Base-by-base conservation (phyloP, 2,888 invertebrate genomes). In the Cheilosia scutellata region DNA sequence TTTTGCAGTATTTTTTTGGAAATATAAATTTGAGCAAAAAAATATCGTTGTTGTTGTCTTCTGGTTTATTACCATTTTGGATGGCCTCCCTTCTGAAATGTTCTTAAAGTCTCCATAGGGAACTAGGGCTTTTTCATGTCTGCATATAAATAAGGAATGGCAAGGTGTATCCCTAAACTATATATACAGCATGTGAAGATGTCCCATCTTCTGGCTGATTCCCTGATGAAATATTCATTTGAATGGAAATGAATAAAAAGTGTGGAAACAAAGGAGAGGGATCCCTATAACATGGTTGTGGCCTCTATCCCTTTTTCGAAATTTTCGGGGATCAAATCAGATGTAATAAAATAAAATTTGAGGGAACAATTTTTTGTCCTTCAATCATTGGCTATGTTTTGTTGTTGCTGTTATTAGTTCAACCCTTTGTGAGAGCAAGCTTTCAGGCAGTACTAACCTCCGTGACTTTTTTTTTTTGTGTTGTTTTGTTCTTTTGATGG, bases 181-280 rank as follows among this genome's bases (percentile, higher is more conserved):
- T 11, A 58, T 7, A 4, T 33, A 55, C 68, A 40, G 47, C 63
- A 68, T 78, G 68, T 53, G 68, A 40, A 57, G 37, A 62, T 63
- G 68, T 57, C 55, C 58, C 51, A 51, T 78, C 62, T 63, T 49
- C 27, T 37, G 29, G 40, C 33, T 57, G 74, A 83, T 37, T 80
- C 53, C 53, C 80, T 80, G 66, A 84, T 84, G 75, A 84, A 84
- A 84, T 75, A 84, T 84, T 84, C 84, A 84, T 84, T 83, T 58
- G 55, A 70, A 79, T 84, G 79, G 65, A 79, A 75, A 75, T 75
- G 58, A 74, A 58, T 53, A 25, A 6, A 70, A 44, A 40, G 33
- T 20, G 33, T 9, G 37, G 53, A 37, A 20, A 5, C 44, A 27
- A 44, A 60, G 49, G 42, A 29, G 31, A 65, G 16, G 33, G 20